phyloP scores from a whole-genome alignment of 2,797 vertebrate genomes.

The Sorex maritimensis region DNA sequence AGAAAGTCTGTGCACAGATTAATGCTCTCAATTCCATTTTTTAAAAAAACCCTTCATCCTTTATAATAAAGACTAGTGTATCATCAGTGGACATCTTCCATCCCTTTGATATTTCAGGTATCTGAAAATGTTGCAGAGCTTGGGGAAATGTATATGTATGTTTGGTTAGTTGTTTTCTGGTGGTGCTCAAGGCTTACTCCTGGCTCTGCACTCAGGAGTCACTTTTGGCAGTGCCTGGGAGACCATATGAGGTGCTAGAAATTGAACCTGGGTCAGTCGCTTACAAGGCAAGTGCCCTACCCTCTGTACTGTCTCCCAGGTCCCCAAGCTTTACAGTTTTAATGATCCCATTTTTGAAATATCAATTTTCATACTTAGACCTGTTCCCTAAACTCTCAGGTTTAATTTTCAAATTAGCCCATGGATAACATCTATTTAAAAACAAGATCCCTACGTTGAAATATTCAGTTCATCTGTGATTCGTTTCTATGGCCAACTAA shows the following conservation, averaged over 20 bases:
- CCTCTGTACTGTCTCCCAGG: too few species aligned
- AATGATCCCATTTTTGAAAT: constrained; percentile 2
- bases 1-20: background rate
- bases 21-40: background rate
- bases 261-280: too few species aligned
- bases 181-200: background rate
- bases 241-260: too few species aligned
- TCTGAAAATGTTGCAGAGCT: background rate
- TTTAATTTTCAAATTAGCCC: constrained; percentile 42
- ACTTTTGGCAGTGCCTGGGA: too few species aligned
- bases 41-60: background rate
- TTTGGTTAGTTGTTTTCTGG: background rate
- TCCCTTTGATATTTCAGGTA: background rate
- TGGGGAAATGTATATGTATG: background rate
- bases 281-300: too few species aligned
- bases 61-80: background rate
- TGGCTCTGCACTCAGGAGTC: too few species aligned
- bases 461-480: background rate
- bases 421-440: background rate
- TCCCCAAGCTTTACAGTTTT: background rate
- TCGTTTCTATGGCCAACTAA: background rate
- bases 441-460: constrained; percentile 49
- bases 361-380: constrained; percentile 13
- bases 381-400: constrained; percentile 45
- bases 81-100: background rate